Percentiles rank a stretch among this genome's conserved stretches.
These are phyloP conservation scores for Caenorhabditis tropicalis DNA, from an alignment of 1,140 invertebrate species.

Conservation along the genomic window DNA sequence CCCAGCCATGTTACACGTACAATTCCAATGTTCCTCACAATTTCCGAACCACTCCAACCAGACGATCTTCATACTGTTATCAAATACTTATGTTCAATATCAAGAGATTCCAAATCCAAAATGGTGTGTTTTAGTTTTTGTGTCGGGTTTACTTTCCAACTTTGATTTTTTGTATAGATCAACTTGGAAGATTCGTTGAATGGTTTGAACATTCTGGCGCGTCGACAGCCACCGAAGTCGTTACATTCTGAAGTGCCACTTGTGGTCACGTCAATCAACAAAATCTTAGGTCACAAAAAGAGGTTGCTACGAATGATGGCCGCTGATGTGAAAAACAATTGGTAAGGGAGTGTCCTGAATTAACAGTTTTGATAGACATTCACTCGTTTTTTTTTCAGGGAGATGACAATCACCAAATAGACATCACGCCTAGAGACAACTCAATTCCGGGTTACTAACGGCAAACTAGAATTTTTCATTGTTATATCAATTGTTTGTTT, in stretches of 20 bases:
- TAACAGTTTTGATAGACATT: not conserved
- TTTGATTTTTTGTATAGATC: constrained; percentile 19
- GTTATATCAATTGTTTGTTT: constrained; percentile 5
- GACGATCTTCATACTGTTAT: not conserved
- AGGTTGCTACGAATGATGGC: constrained; percentile 38
- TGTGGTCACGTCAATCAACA: constrained; percentile 41
- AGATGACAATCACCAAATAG: constrained; percentile 29
- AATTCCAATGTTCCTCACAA: constrained; percentile 24
- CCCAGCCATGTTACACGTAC: constrained; percentile 10
- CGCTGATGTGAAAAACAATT: constrained; percentile 40
- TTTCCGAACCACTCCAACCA: not conserved
- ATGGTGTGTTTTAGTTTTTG: not conserved
- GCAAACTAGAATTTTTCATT: constrained; percentile 27
- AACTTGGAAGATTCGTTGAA: constrained; percentile 37
- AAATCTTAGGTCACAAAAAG: constrained; percentile 35
- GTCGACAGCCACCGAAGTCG: constrained; percentile 29
- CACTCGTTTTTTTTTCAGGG: not conserved
- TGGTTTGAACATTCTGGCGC: constrained; percentile 22
- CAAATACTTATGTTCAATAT: constrained; percentile 3
- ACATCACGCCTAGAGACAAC: not conserved
- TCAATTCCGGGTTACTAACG: constrained; percentile 15
- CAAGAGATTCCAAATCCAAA: not conserved
- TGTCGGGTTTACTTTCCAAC: not conserved
- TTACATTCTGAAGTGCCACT: constrained; percentile 41
- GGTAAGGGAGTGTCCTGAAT: not conserved